A percentile compares a stretch with the other conserved stretches of the same genome.
Conservation (phyloP, 2,113 vertebrate species). For the Oncorhynchus masou region DNA sequence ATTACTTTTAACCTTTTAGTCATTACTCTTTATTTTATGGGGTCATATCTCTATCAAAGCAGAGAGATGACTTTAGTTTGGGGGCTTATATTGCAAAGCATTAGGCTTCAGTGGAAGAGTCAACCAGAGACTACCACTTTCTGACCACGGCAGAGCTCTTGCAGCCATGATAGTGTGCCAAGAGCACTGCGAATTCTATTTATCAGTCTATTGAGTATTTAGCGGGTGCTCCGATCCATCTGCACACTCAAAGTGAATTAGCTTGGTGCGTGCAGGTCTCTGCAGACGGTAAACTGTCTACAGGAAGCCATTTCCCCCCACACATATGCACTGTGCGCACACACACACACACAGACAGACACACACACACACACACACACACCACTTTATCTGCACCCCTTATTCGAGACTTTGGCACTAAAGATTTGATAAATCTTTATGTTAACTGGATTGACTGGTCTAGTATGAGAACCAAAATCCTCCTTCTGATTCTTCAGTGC, state of each 20-base stretch:
- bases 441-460: not conserved
- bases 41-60: slow-evolving; percentile 25
- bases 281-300: slow-evolving; percentile 3
- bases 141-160: not conserved
- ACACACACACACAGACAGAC: not conserved
- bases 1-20: slow-evolving; percentile 51
- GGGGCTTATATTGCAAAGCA: not conserved
- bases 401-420: not conserved
- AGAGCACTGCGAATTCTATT: slow-evolving; percentile 32
- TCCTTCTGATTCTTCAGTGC: no score
- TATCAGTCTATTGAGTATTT: slow-evolving; percentile 48
- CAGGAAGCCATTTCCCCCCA: slow-evolving; percentile 1
- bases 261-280: slow-evolving; percentile 15
- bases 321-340: not conserved
- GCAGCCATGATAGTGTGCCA: slow-evolving; percentile 25
- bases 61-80: slow-evolving; percentile 24
- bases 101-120: not conserved
- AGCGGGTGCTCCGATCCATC: slow-evolving; percentile 34
- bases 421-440: not conserved
- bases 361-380: not conserved
- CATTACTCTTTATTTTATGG: slow-evolving; percentile 46
- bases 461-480: not conserved
- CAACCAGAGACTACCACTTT: no score
- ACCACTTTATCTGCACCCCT: not conserved
- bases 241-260: slow-evolving; percentile 34